Conservation (phyloP, 2,888 invertebrate species). For the Trisateles emortualis region DNA sequence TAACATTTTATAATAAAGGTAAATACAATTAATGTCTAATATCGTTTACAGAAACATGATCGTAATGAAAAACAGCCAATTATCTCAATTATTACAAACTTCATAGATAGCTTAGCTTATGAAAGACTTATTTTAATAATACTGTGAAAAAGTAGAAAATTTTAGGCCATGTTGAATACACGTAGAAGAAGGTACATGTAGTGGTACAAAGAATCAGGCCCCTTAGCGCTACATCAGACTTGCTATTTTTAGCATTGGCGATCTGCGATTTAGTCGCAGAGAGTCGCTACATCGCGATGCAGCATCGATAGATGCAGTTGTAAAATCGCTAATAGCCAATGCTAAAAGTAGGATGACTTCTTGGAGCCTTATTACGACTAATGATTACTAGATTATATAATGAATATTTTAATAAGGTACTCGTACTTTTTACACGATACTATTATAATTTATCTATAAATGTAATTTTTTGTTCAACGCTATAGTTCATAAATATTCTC, state of each 20-base stretch:
- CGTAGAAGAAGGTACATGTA: slow-evolving; percentile 17
- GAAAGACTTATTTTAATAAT: slow-evolving; percentile 61
- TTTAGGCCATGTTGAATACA: slow-evolving; percentile 38
- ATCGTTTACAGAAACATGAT: not conserved
- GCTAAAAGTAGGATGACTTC: no score
- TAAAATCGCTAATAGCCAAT: no score
- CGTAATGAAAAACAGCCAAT: slow-evolving; percentile 21
- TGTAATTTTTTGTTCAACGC: slow-evolving; percentile 10
- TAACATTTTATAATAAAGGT: not conserved
- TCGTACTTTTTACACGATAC: slow-evolving; percentile 6
- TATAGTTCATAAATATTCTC: slow-evolving; percentile 26
- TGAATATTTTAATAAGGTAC: slow-evolving; percentile 26
- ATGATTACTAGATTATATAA: no score
- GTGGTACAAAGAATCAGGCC: slow-evolving; percentile 17
- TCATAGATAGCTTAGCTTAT: slow-evolving; percentile 36
- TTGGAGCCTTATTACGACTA: no score
- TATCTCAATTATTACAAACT: slow-evolving; percentile 9
- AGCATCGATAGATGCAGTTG: no score
- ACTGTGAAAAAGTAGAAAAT: slow-evolving; percentile 78
- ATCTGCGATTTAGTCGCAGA: no score
- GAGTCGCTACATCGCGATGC: no score
- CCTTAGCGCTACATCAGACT: not conserved
- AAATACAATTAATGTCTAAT: not conserved
- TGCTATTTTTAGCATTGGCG: not conserved
- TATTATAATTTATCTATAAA: slow-evolving; percentile 13